Evolutionary conservation across 2,888 invertebrate species (phyloP).

Genomic region (Anodontia alba): DNA sequence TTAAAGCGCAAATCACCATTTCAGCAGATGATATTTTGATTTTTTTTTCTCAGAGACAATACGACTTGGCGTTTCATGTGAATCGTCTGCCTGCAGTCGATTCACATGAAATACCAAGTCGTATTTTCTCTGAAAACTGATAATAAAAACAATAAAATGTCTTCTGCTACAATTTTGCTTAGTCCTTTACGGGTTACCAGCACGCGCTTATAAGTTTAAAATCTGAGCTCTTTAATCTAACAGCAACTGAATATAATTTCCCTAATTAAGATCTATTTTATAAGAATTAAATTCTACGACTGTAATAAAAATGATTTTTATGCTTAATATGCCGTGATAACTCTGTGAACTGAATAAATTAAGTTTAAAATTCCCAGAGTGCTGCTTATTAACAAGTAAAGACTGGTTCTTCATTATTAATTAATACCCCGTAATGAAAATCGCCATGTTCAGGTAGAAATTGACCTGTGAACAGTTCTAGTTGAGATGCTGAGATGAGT

Average conservation of each 20-base stretch:
- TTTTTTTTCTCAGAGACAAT: too few species aligned
- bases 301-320: not conserved
- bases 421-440: slow-evolving; percentile 9
- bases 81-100: too few species aligned
- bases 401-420: not conserved
- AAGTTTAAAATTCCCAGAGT: not conserved
- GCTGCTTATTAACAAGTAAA: not conserved
- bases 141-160: too few species aligned
- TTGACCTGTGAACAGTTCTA: slow-evolving; percentile 12
- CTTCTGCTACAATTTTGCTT: too few species aligned
- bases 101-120: too few species aligned
- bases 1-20: too few species aligned
- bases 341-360: not conserved
- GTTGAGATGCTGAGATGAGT: slow-evolving; percentile 1
- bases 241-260: not conserved
- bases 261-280: not conserved
- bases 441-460: not conserved
- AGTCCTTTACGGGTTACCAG: too few species aligned
- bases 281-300: not conserved
- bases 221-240: not conserved
- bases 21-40: too few species aligned
- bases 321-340: too few species aligned
- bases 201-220: not conserved
- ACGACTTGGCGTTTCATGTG: too few species aligned
- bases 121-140: too few species aligned